A percentile compares a stretch with the other conserved stretches of the same genome.
These are phyloP conservation scores for Netelia melanura DNA, from an alignment of 2,888 invertebrate genomes.

Conservation along the genomic window DNA sequence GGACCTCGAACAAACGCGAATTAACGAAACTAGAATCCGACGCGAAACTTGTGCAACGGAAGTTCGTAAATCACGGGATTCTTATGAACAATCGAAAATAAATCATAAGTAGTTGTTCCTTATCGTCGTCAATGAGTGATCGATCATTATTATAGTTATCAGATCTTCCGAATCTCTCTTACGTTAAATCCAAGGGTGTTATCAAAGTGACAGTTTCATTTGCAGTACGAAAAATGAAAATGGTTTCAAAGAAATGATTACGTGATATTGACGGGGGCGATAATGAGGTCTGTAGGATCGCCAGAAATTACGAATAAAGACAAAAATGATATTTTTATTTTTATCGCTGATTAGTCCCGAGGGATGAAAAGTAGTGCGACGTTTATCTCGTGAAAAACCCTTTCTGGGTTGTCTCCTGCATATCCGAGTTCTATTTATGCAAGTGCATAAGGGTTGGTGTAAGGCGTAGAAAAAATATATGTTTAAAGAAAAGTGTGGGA, in stretches of 20 bases:
- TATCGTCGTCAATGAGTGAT: background rate
- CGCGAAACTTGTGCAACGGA: background rate
- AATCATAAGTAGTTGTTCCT: background rate
- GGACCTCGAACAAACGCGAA: conserved; percentile 39
- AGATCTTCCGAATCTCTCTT: background rate
- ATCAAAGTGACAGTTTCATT: background rate
- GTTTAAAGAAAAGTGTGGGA: conserved; percentile 13
- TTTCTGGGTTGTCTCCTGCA: background rate
- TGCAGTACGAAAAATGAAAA: background rate
- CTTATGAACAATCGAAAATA: background rate
- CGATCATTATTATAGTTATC: background rate
- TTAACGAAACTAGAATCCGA: conserved; percentile 18
- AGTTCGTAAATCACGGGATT: background rate
- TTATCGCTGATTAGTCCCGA: conserved; percentile 4
- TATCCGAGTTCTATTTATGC: background rate
- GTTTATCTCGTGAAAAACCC: background rate
- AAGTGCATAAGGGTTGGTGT: conserved; percentile 7
- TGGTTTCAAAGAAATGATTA: conserved; percentile 4
- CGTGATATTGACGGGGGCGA: background rate
- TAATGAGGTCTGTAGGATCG: conserved; percentile 40
- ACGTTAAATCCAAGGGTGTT: background rate
- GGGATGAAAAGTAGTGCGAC: background rate
- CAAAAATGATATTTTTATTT: conserved; percentile 20
- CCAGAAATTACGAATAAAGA: conserved; percentile 19
- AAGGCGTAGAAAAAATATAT: background rate